These are phyloP conservation scores for Platichthys flesus DNA, from an alignment of 2,113 vertebrate genomes.

Conservation along the genomic window DNA sequence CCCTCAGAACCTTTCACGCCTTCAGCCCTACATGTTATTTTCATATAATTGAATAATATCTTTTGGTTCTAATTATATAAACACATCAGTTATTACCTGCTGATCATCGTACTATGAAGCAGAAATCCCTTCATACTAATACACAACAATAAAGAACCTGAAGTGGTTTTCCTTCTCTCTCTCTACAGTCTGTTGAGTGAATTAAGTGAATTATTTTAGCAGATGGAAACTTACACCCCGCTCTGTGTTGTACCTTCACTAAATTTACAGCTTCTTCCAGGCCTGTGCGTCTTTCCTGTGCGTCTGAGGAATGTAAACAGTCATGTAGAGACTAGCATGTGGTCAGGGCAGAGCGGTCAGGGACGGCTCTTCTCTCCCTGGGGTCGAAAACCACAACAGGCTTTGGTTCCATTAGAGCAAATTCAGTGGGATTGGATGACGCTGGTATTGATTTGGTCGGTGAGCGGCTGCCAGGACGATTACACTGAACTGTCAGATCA, in stretches of 20 bases:
- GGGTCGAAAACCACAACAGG: slow-evolving; percentile 1
- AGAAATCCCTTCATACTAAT: too few relatives aligned
- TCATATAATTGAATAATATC: too few relatives aligned
- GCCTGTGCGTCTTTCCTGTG: slow-evolving; percentile 29
- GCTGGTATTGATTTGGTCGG: background rate
- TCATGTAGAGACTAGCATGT: background rate
- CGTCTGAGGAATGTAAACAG: slow-evolving; percentile 53
- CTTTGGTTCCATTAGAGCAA: background rate
- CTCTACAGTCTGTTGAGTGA: background rate
- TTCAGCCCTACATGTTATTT: too few relatives aligned
- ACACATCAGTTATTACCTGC: too few relatives aligned
- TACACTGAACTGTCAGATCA: background rate
- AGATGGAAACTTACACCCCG: background rate
- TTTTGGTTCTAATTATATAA: too few relatives aligned
- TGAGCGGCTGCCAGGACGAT: background rate
- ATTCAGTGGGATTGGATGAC: background rate
- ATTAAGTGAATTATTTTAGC: too few relatives aligned
- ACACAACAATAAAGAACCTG: too few relatives aligned
- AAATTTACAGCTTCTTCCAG: slow-evolving; percentile 12
- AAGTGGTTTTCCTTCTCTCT: too few relatives aligned
- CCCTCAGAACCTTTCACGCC: too few relatives aligned
- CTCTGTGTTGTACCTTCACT: background rate
- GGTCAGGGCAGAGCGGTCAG: background rate
- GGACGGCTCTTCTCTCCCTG: too few relatives aligned
- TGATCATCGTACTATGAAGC: too few relatives aligned